Base-by-base conservation (phyloP, 2,888 invertebrate genomes). In the Caenorhabditis wallacei region DNA sequence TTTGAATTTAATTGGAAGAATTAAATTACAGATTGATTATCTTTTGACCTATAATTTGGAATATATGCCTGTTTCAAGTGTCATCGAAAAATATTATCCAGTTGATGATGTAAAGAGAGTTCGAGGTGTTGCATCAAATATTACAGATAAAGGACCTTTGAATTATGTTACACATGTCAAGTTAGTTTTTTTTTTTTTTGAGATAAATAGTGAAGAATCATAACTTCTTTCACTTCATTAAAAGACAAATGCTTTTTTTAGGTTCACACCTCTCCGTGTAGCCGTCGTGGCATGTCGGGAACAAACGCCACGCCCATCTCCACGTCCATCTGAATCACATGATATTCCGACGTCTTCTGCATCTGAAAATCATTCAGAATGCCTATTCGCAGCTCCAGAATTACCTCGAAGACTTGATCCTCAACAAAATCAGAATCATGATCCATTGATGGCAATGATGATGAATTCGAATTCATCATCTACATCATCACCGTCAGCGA, bases 201-300 rank as follows among this genome's bases (percentile, higher is more conserved):
- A 30, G 8, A 5, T 30, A 30, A 5, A 3, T 30, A 30, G 30
- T n/a, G n/a, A n/a, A n/a, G n/a, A n/a, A n/a, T n/a, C n/a, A n/a
- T n/a, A n/a, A n/a, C n/a, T n/a, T n/a, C n/a, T 30, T 30, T 30
- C 30, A 5, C 30, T 30, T 8, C 30, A 30, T 30, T n/a, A 16
- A 26, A 43, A 24, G 2, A 48, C n/a, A 2, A n/a, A 13, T 16
- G 10, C 13, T 22, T 13, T 2, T 57, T 82, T 70, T 24, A 87
- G 84, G 66, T 90, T 91, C 72, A 91, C 90, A 7, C 89, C 91
- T 1, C 86, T 90, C 75, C 82, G 91, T 5, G 89, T 90, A n/a
- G 91, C 91, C 13, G 91, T 90, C 1, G 91, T 90, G 2, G 88
- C 90, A 0, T 90, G 90, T 56, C 88, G 87, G 35, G 88, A 81